Evolutionary conservation across 1,140 invertebrate species (phyloP).

Genomic region (Laodelphax striatellus): DNA sequence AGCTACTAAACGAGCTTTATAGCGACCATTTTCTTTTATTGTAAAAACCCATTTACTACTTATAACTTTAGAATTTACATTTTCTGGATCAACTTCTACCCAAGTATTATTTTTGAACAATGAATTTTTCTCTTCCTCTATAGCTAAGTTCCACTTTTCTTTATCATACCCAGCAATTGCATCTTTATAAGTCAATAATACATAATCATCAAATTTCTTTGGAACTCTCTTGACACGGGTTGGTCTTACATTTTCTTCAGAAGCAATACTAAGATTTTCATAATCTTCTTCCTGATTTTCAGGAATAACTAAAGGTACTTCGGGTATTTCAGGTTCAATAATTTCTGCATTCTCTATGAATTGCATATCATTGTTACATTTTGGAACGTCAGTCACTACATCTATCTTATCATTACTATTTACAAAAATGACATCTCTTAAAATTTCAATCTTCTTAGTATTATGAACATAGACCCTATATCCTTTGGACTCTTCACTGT

Average conservation of each 20-base stretch:
- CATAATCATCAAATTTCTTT: slow-evolving; percentile 7
- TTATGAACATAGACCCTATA: neutral
- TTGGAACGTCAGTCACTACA: neutral
- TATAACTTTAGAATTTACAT: slow-evolving; percentile 9
- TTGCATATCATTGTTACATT: neutral
- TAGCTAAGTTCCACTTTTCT: slow-evolving; percentile 20
- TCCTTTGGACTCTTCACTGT: neutral
- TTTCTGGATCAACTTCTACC: slow-evolving; percentile 17
- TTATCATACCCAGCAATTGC: slow-evolving; percentile 18
- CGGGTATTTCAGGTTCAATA: neutral
- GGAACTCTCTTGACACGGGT: neutral
- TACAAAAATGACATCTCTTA: neutral
- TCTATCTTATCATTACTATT: neutral
- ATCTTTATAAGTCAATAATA: slow-evolving; percentile 23
- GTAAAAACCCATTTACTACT: slow-evolving; percentile 17
- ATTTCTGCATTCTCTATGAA: neutral
- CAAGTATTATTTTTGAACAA: slow-evolving; percentile 17
- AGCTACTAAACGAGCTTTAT: slow-evolving; percentile 32
- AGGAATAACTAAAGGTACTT: neutral
- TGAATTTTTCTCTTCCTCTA: slow-evolving; percentile 22
- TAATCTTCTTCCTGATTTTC: neutral
- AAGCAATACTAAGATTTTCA: neutral
- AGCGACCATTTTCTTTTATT: slow-evolving; percentile 10
- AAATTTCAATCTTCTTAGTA: neutral
- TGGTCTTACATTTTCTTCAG: neutral